Base-by-base conservation (phyloP, 2,888 invertebrate species). In the Mylabris sibirica region DNA sequence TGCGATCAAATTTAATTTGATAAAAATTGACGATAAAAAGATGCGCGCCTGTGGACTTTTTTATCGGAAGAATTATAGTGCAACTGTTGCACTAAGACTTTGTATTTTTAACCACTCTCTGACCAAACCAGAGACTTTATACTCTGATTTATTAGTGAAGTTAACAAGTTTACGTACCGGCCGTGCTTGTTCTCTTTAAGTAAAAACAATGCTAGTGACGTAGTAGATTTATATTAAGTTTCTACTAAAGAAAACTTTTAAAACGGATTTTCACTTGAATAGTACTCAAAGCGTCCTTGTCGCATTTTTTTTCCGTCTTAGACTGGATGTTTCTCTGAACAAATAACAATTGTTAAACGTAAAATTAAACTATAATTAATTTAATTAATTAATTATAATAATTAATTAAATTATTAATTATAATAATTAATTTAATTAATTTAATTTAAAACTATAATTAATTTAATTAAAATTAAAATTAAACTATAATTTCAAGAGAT, bases 181-280 rank as follows among this genome's bases (percentile, higher is more conserved):
- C 66, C 63, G 63, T 59, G 59, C 49, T 44, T 41, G 61, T 68
- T 61, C 44, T 62, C 35, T 22, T 53, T 61, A 59, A 63, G 57
- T 65, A 64, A 69, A 64, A 66, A 69, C 53, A 65, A 60, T 64
- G 60, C 30, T 34, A 20, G 57, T 44, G 69, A 34, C 53, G 11
- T 44, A 49, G 61, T 63, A 64, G 66, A 63, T 69, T 66, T 66
- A 66, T 66, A 69, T 69, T 66, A 69, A 66, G 66, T 69, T 69
- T 69, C 44, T 66, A 38, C 49, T 63, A 57, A 24, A 53, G 68
- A 62, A 24, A 68, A 68, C 30, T 67, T 63, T 59, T 41, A 14
- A 22, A 9, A 53, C 12, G 53, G 53, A 53, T 24, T 53, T 53
- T 20, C 57, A 14, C 35, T 20, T 49, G 67, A 64, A 67, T 64